A percentile compares a stretch with the other conserved stretches of the same genome.
Conservation (phyloP, 2,888 invertebrate genomes). For the Drosophila tripunctata region DNA sequence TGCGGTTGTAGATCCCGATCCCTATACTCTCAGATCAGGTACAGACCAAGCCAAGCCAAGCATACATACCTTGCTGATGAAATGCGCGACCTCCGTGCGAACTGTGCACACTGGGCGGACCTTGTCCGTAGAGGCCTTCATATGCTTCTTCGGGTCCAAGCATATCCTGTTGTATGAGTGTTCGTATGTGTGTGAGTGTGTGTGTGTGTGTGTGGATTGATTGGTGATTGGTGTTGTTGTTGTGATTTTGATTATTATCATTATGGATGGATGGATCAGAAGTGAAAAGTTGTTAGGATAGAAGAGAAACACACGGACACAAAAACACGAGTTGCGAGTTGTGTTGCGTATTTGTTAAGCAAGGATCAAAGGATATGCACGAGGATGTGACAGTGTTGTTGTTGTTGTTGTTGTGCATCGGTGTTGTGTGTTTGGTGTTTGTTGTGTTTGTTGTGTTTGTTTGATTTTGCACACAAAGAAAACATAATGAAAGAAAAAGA, state of each 20-base stretch:
- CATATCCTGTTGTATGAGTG: slow-evolving; percentile 83
- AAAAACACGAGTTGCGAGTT: slow-evolving; percentile 61
- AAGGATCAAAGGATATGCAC: slow-evolving; percentile 37
- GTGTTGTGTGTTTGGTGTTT: slow-evolving; percentile 34
- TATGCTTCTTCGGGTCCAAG: slow-evolving; percentile 96
- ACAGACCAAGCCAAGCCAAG: slow-evolving; percentile 21
- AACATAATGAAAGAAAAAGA: slow-evolving; percentile 71
- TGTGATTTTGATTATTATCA: slow-evolving; percentile 31
- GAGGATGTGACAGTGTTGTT: slow-evolving; percentile 20
- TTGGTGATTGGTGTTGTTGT: slow-evolving; percentile 29
- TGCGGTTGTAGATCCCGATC: slow-evolving; percentile 51
- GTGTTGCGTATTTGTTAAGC: slow-evolving; percentile 51
- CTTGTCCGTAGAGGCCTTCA: slow-evolving; percentile 96
- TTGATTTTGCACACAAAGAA: slow-evolving; percentile 59
- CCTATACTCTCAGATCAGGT: slow-evolving; percentile 33
- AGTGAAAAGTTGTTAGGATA: slow-evolving; percentile 80
- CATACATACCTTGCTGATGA: slow-evolving; percentile 91
- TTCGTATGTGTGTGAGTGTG: slow-evolving; percentile 29
- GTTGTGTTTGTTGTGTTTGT: slow-evolving; percentile 37
- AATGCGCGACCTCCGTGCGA: slow-evolving; percentile 91
- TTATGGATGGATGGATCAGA: slow-evolving; percentile 60
- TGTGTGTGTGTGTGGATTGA: slow-evolving; percentile 42
- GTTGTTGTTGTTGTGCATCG: slow-evolving; percentile 52
- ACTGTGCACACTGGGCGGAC: slow-evolving; percentile 94
- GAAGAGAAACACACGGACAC: slow-evolving; percentile 64